A percentile compares a stretch with the other conserved stretches of the same genome.
These are phyloP conservation scores for Steinernema hermaphroditum DNA, from an alignment of 2,888 invertebrate species.

Conservation along the genomic window DNA sequence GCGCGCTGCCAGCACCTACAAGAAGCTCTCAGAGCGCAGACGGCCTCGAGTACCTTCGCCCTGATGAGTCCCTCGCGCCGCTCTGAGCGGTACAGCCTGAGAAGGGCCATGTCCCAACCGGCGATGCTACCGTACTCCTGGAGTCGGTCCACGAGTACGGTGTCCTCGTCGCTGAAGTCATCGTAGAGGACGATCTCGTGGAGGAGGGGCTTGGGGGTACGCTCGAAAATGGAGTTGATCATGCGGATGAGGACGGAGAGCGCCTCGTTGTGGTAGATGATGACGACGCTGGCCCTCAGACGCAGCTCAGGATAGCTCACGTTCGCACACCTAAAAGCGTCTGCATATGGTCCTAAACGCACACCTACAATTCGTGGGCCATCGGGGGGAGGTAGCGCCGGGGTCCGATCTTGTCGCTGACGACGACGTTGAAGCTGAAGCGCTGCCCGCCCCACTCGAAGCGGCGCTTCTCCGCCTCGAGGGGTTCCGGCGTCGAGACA, in stretches of 20 bases:
- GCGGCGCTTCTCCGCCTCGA: conserved; percentile 23
- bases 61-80: conserved; percentile 46
- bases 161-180: conserved; percentile 59
- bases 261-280: conserved; percentile 98
- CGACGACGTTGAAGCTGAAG: conserved; percentile 87
- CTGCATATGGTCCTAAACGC: too few species aligned
- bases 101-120: conserved; percentile 31
- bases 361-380: conserved; percentile 76
- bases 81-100: conserved; percentile 37
- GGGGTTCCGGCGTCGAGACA: neutral
- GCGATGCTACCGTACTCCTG: conserved; percentile 45
- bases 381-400: conserved; percentile 83
- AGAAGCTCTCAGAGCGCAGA: neutral
- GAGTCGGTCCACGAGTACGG: conserved; percentile 38
- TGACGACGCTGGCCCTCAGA: conserved; percentile 75
- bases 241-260: conserved; percentile 87
- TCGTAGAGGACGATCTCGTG: conserved; percentile 66
- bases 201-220: conserved; percentile 56
- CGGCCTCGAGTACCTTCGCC: conserved; percentile 41
- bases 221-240: conserved; percentile 56
- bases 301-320: conserved; percentile 44
- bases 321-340: conserved; percentile 49
- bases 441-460: conserved; percentile 75
- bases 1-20: conserved; percentile 84
- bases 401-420: conserved; percentile 84